Evolutionary conservation across 2,888 invertebrate genomes (phyloP), one percentile per base, ranked within the genome.

Genomic region (Drosophila nigricruria): DNA sequence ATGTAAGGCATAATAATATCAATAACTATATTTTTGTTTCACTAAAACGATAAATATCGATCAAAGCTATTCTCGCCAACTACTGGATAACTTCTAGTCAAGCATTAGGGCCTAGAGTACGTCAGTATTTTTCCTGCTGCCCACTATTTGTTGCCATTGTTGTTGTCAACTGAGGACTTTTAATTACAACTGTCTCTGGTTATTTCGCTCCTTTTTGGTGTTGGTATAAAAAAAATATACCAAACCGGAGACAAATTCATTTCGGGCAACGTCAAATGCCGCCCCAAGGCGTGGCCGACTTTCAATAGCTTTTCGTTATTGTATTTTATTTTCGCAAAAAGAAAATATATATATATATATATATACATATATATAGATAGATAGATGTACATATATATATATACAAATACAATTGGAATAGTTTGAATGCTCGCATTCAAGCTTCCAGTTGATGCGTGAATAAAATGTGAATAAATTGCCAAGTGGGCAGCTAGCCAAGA

Each of bases 231-330:
- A 18, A 49, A 50, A 8, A 30, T 8, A 27, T 61, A 12, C 43
- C 34, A 45, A 52, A 32, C 52, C 20, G 60, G 73, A 66, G 84
- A 89, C 89, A 89, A 87, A 87, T 89, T 81, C 77, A 83, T 87
- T 84, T 77, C 72, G 68, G 63, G 70, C 78, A 52, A 53, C 77
- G 50, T 66, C 68, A 77, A 84, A 71, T 56, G 47, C 43, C 54
- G 40, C 40, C 30, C 63, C 49, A 25, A 49, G 57, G 72, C 74
- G 40, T 70, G 34, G 30, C 34, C 32, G 60, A 60, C 60, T 70
- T 70, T 70, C 70, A 69, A 69, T 69, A 40, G 67, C 42, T 43
- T 38, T 52, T 49, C 32, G 49, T 43, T 40, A 66, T 47, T 43
- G 43, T 49, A 36, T 68, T 68, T 32, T 53, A 23, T 36, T 25